A percentile compares a stretch with the other conserved stretches of the same genome.
phyloP scores from a whole-genome alignment of 2,797 vertebrate genomes.

The Pangasius mekongensis region DNA sequence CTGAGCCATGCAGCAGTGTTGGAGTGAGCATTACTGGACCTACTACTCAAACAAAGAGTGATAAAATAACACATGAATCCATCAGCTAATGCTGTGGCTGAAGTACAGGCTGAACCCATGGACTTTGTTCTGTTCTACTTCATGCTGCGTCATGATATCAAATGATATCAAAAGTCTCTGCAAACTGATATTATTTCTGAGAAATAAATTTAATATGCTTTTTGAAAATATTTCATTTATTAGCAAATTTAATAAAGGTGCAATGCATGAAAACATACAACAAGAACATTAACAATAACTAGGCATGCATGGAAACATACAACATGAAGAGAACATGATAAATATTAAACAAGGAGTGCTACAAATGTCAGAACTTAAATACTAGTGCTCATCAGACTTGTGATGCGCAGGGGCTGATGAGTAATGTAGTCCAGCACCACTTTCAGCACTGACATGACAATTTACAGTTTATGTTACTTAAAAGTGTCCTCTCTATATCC shows the following conservation, averaged over 20 bases:
- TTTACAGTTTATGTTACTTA: neutral
- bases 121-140: constrained; percentile 26
- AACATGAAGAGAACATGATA: neutral
- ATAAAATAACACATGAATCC: neutral
- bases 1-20: neutral
- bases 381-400: neutral
- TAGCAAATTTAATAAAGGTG: neutral
- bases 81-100: neutral
- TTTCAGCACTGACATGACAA: neutral
- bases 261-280: neutral
- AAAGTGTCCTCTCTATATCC: neutral
- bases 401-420: neutral
- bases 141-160: neutral
- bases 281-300: neutral
- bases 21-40: constrained; percentile 2
- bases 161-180: neutral
- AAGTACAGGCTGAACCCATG: neutral
- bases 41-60: neutral
- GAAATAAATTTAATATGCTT: neutral
- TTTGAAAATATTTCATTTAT: neutral
- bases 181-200: neutral
- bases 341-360: neutral
- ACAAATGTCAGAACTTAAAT: neutral
- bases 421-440: neutral
- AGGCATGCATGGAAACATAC: neutral